Percentiles rank a stretch among this genome's conserved stretches.
Conservation (phyloP, 2,113 vertebrate species). For the Erinaceus europaeus region DNA sequence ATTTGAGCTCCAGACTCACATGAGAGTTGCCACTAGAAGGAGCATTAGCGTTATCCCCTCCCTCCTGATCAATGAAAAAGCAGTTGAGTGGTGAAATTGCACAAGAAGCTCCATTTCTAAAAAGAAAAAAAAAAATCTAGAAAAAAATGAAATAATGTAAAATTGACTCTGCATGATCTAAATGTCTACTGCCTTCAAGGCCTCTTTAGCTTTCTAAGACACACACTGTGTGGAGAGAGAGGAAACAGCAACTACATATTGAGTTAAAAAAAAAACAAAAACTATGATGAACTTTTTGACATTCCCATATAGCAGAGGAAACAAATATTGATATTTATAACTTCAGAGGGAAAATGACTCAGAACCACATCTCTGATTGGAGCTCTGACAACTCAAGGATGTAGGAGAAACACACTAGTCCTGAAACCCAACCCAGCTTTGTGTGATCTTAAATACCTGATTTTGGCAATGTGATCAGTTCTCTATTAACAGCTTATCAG, state of each 20-base stretch:
- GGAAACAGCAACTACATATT: no score
- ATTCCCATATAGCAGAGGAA: background rate
- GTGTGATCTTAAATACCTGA: background rate
- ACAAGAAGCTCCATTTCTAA: no score
- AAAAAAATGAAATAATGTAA: background rate
- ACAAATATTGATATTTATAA: background rate
- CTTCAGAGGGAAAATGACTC: background rate
- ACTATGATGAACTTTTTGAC: background rate
- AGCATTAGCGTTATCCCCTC: no score
- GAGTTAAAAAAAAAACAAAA: background rate
- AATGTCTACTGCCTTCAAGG: background rate
- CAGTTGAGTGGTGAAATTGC: no score
- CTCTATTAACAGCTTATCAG: background rate
- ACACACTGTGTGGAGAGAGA: background rate
- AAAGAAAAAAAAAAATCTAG: background rate
- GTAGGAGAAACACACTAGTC: background rate
- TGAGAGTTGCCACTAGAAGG: no score
- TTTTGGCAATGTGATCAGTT: background rate
- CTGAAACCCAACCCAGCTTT: background rate
- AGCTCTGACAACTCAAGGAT: background rate
- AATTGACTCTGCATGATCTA: background rate
- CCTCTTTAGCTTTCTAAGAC: background rate
- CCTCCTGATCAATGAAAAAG: no score
- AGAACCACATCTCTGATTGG: background rate
- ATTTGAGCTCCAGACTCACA: no score